These are phyloP conservation scores for Rhyacophila brunnea DNA, from an alignment of 1,140 invertebrate genomes.

Conservation along the genomic window DNA sequence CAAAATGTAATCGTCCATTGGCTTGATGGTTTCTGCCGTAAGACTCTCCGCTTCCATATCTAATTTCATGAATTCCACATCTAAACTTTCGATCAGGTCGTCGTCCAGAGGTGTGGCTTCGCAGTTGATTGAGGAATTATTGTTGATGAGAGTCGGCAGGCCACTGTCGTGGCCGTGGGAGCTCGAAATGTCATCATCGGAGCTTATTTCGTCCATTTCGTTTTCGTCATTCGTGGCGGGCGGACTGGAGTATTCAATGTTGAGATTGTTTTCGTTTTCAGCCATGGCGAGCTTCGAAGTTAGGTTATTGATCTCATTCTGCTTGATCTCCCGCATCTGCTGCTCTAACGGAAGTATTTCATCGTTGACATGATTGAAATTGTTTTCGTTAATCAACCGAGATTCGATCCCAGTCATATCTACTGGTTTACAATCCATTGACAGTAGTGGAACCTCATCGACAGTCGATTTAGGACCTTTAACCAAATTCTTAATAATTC, in stretches of 20 bases:
- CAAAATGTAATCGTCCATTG: background rate
- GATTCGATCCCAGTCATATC: too few species aligned
- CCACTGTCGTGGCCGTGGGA: background rate
- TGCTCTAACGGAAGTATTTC: background rate
- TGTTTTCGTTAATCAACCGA: background rate
- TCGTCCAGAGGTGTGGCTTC: slow-evolving; percentile 1
- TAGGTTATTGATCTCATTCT: slow-evolving; percentile 35
- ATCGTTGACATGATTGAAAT: background rate
- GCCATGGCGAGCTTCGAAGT: slow-evolving; percentile 51
- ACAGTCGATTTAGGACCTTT: background rate
- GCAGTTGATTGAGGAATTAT: background rate
- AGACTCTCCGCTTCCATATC: slow-evolving; percentile 2
- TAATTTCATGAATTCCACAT: slow-evolving; percentile 9
- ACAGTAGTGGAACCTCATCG: background rate
- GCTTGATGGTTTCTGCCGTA: background rate
- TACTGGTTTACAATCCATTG: background rate
- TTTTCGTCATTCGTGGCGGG: slow-evolving; percentile 8
- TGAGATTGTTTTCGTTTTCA: slow-evolving; percentile 54
- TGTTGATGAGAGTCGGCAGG: background rate
- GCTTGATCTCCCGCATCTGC: slow-evolving; percentile 12
- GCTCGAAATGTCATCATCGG: background rate
- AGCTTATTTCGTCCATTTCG: background rate
- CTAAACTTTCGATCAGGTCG: slow-evolving; percentile 9
- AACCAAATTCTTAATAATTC: too few species aligned
- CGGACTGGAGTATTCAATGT: slow-evolving; percentile 50